These are phyloP conservation scores for Dissostichus mawsoni DNA, from an alignment of 2,113 vertebrate genomes.

Conservation along the genomic window DNA sequence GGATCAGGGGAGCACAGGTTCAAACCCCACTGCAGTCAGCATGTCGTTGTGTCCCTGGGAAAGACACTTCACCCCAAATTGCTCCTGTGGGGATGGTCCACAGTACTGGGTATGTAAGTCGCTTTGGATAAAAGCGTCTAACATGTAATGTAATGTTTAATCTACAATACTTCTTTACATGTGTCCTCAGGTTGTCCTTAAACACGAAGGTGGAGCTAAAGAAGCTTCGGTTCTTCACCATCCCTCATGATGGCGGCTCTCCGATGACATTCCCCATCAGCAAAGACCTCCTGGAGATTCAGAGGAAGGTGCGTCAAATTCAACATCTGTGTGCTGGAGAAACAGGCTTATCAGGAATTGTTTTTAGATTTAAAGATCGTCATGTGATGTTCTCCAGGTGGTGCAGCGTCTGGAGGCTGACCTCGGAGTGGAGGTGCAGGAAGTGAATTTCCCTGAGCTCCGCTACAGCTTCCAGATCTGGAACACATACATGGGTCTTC, in stretches of 20 bases:
- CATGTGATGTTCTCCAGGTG: constrained; percentile 78
- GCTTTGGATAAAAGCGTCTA: too few relatives aligned
- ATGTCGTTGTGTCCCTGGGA: too few relatives aligned
- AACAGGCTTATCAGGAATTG: background rate
- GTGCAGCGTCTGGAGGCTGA: constrained; percentile 83
- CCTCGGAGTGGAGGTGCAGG: constrained; percentile 85
- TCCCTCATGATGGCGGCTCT: constrained; percentile 84
- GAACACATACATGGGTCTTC: constrained; percentile 85
- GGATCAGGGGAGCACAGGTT: too few relatives aligned
- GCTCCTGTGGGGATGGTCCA: too few relatives aligned
- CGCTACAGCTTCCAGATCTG: constrained; percentile 89
- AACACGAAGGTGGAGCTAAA: constrained; percentile 82
- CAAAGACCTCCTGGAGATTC: constrained; percentile 85
- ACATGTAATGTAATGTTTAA: background rate
- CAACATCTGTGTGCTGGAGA: background rate
- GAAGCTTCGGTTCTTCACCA: constrained; percentile 86
- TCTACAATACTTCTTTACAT: background rate
- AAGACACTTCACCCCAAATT: too few relatives aligned
- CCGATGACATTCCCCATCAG: constrained; percentile 80
- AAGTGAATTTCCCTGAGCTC: constrained; percentile 84
- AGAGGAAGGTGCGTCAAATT: constrained; percentile 81
- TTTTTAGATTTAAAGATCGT: background rate
- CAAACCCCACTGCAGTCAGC: too few relatives aligned
- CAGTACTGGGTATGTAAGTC: too few relatives aligned
- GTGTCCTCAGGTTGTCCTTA: constrained; percentile 82